These are phyloP conservation scores for Papilio dardanus DNA, from an alignment of 1,140 invertebrate species.

Conservation along the genomic window DNA sequence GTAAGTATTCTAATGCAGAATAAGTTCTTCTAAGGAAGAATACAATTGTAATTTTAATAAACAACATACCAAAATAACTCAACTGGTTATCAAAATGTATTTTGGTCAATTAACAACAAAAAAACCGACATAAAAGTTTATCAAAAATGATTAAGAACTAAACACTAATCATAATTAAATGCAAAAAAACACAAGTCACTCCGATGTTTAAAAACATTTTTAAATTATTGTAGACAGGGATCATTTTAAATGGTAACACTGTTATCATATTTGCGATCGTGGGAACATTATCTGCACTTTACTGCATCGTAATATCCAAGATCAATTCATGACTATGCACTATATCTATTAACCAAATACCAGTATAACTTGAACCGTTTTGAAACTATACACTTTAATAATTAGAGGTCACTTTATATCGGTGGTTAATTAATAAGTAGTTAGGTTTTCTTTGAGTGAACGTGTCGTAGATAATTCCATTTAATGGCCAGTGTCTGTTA, in stretches of 20 bases:
- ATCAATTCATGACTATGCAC: slow-evolving; percentile 68
- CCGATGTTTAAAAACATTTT: neutral
- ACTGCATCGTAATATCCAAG: slow-evolving; percentile 62
- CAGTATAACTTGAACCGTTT: slow-evolving; percentile 46
- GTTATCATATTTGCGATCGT: slow-evolving; percentile 78
- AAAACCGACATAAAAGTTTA: no score
- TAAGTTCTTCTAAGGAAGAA: no score
- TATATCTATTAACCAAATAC: slow-evolving; percentile 60
- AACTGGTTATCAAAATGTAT: no score
- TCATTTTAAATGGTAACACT: slow-evolving; percentile 45
- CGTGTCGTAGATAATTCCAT: slow-evolving; percentile 79
- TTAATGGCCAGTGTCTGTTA: slow-evolving; percentile 68
- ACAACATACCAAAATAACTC: no score
- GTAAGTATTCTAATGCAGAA: no score
- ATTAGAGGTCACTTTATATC: slow-evolving; percentile 44
- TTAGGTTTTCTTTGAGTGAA: slow-evolving; percentile 75
- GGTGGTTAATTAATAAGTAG: slow-evolving; percentile 69
- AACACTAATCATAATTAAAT: neutral
- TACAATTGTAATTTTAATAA: no score
- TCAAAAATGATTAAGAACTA: neutral
- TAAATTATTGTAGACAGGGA: neutral
- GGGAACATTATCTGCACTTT: slow-evolving; percentile 60
- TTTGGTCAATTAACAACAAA: no score
- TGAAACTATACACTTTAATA: slow-evolving; percentile 19
- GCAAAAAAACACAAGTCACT: neutral